phyloP scores from a whole-genome alignment of 2,888 invertebrate species.

The Perizoma affinitatum region DNA sequence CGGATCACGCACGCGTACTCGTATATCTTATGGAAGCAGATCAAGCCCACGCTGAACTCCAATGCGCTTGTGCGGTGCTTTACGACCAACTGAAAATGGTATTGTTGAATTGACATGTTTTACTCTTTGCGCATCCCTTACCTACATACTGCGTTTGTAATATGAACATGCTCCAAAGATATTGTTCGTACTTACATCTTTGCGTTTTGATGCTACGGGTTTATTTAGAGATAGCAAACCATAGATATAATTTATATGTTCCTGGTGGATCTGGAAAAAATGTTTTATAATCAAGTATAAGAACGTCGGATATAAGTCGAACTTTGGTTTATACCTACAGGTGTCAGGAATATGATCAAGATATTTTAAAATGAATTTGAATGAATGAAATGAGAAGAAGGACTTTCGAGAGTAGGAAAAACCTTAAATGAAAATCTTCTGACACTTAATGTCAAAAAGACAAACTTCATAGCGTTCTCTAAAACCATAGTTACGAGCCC shows the following conservation, averaged over 20 bases:
- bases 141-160: no score
- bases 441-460: no score
- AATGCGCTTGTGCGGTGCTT: conserved; percentile 54
- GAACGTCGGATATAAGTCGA: no score
- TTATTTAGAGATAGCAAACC: conserved; percentile 36
- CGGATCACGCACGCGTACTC: conserved; percentile 87
- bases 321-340: not conserved
- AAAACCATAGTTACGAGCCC: no score
- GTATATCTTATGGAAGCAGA: conserved; percentile 86
- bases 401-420: no score
- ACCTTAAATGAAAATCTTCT: no score
- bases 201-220: conserved; percentile 1
- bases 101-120: no score
- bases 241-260: conserved; percentile 11
- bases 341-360: not conserved
- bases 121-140: no score
- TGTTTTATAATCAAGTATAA: not conserved
- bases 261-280: conserved; percentile 16
- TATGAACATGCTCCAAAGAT: no score
- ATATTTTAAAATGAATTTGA: no score
- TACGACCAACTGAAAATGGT: conserved; percentile 28
- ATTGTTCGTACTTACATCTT: conserved; percentile 17
- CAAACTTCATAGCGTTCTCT: no score
- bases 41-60: conserved; percentile 87
- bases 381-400: no score